These are phyloP conservation scores for Hiodon alosoides DNA, from an alignment of 2,113 vertebrate genomes.

Conservation along the genomic window DNA sequence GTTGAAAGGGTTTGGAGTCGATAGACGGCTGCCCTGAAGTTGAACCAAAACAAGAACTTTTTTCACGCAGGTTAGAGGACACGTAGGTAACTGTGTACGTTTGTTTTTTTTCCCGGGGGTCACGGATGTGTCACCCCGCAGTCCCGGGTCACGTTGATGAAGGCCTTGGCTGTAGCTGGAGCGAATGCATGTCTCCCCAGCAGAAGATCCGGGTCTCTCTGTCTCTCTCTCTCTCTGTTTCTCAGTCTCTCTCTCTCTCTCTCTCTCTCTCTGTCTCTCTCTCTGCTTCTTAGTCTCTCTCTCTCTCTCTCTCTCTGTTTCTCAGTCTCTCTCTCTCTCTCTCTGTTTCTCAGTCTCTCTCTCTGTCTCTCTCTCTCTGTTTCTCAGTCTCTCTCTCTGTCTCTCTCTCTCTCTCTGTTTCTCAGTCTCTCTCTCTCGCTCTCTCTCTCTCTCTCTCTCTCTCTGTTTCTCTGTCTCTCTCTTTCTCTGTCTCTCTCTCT, in stretches of 20 bases:
- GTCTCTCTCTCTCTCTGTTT: neutral
- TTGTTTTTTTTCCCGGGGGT: too few species aligned
- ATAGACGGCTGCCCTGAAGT: slow-evolving; percentile 7
- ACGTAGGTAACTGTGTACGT: neutral
- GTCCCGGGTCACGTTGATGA: neutral
- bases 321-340: neutral
- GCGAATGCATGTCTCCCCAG: neutral
- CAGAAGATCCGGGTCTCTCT: neutral
- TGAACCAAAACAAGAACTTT: neutral
- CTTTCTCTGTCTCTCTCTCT: neutral
- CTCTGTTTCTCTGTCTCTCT: neutral
- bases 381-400: too few species aligned
- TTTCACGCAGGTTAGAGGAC: neutral
- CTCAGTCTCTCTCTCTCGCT: too few species aligned
- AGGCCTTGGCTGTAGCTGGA: neutral
- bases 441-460: too few species aligned
- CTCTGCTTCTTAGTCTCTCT: too few species aligned
- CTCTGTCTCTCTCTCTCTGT: too few species aligned
- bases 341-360: too few species aligned
- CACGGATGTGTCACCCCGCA: neutral
- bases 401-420: too few species aligned
- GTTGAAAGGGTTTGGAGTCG: slow-evolving; percentile 4
- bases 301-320: too few species aligned
- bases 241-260: neutral
- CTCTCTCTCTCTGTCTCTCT: too few species aligned